Base-by-base conservation (phyloP, 2,113 vertebrate genomes). In the Telmatochromis sp. region DNA sequence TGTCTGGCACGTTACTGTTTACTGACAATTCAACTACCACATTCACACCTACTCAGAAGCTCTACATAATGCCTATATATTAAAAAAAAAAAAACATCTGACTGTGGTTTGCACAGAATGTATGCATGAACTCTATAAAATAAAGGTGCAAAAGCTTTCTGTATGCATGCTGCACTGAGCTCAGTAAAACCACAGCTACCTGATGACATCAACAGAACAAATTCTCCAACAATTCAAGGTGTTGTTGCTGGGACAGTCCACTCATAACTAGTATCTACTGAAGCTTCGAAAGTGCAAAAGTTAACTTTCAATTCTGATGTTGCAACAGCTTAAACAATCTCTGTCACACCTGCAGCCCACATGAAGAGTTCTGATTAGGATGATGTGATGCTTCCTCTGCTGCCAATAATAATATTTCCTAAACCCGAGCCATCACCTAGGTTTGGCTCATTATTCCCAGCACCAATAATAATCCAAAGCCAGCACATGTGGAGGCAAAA, bases 11-110 rank as follows among this genome's bases (percentile, higher is more conserved):
- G 0, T 51, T 78, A 51, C 26, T 7, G 55, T 88, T 81, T 35
- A 53, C 45, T 54, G 78, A 87, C 31, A 91, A 83, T 7, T 35
- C n/a, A 84, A 19, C 21, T 15, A 57, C 58, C 80, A 81, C 47
- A 60, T 75, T 54, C 83, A 58, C 87, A 83, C 88, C 89, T 83
- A 84, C 90, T 82, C 85, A 88, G 47, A 55, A 87, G 87, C 58
- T 45, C 86, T 84, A 58, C 84, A 87, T 13, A 13, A 57, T 37
- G 50, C 10, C 19, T 23, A 37, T 75, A 40, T 17, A 73, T 65
- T 21, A 13, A 3, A 26, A 47, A 47, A 79, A 87, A 5, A 9
- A 4, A 9, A 4, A 1, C 33, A 37, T 8, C 63, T 21, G 63
- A 68, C 63, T 68, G 33, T 7, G 19, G 19, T 68, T 21, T 68